A percentile compares a stretch with the other conserved stretches of the same genome.
Conservation (phyloP, 2,797 vertebrate genomes). For the Acropternis orthonyx region DNA sequence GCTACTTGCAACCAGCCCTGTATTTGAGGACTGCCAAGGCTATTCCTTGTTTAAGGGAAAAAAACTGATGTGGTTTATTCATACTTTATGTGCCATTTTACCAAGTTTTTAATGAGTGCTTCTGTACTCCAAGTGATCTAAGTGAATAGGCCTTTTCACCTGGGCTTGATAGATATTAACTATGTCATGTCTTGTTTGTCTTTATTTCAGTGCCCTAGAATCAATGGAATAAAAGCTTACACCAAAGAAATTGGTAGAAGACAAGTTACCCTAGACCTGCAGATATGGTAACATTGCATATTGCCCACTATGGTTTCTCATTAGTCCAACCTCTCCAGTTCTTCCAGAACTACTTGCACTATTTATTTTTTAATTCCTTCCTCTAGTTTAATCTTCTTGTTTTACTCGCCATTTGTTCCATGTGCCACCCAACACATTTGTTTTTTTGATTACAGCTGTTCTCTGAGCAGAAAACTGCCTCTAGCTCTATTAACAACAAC, state of each 20-base stretch:
- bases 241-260: constrained; percentile 85
- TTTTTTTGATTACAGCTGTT: background rate
- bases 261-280: constrained; percentile 89
- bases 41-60: background rate
- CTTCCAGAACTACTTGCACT: background rate
- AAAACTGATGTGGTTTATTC: background rate
- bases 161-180: background rate
- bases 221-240: constrained; percentile 88
- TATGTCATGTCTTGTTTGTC: background rate
- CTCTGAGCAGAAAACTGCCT: background rate
- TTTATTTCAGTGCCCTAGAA: constrained; percentile 83
- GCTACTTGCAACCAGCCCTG: background rate
- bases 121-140: background rate
- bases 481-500: background rate
- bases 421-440: background rate
- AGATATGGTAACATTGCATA: constrained; percentile 80
- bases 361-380: background rate
- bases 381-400: background rate
- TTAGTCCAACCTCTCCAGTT: background rate
- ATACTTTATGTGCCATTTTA: background rate
- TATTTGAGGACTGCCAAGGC: background rate
- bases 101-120: background rate
- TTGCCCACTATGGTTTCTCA: background rate
- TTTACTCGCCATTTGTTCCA: background rate
- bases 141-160: background rate